Evolutionary conservation across 1,140 invertebrate species (phyloP).

Genomic region (Calliphora vicina): DNA sequence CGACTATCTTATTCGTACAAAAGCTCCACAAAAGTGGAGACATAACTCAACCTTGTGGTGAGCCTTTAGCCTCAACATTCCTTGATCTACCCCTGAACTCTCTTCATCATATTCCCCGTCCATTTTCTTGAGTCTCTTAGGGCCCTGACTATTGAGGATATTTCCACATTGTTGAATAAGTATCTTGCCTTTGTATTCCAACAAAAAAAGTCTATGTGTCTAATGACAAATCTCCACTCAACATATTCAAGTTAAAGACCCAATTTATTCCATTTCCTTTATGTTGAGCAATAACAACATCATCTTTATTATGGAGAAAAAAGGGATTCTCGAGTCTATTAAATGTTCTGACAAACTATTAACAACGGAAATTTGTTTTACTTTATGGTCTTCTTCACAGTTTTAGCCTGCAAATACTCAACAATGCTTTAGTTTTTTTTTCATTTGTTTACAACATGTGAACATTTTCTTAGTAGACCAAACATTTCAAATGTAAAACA

Average conservation of each 20-base stretch:
- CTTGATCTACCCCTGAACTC: too few species aligned
- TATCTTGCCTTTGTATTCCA: too few species aligned
- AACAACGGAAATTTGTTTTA: constrained; percentile 23
- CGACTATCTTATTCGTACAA: too few species aligned
- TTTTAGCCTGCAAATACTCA: background rate
- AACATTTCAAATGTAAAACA: constrained; percentile 1
- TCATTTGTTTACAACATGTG: background rate
- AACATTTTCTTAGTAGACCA: background rate
- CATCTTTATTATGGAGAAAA: background rate
- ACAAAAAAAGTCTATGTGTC: too few species aligned
- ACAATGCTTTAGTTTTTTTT: background rate
- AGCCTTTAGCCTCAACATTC: too few species aligned
- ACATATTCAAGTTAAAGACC: background rate
- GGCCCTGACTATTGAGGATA: too few species aligned
- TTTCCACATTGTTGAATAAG: too few species aligned
- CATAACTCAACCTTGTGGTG: too few species aligned
- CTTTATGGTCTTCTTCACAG: background rate
- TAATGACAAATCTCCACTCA: background rate
- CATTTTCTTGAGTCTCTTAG: too few species aligned
- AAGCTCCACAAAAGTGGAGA: too few species aligned
- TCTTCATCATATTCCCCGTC: too few species aligned
- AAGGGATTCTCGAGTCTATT: constrained; percentile 5
- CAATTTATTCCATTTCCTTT: constrained; percentile 11
- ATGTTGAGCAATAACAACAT: background rate
- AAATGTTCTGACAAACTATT: constrained; percentile 3